Evolutionary conservation across 2,113 vertebrate species (phyloP).

Genomic region (Microtus montanus): DNA sequence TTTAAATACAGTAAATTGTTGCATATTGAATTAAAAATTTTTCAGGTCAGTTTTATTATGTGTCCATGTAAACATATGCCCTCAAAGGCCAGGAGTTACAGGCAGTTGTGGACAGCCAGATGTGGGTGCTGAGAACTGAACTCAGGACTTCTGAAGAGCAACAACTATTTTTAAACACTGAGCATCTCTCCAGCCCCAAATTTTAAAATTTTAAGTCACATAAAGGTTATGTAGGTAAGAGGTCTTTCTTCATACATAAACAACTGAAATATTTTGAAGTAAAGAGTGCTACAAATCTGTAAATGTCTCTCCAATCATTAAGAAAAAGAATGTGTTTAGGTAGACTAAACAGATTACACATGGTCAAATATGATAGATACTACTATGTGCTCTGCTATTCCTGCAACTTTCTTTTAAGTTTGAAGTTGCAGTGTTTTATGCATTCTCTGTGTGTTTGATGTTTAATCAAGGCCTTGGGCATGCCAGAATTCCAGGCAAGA

Average conservation of each 20-base stretch:
- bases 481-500: neutral
- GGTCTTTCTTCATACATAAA: neutral
- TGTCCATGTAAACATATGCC: neutral
- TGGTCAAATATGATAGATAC: neutral
- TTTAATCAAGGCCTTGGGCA: neutral
- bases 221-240: neutral
- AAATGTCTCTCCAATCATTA: slow-evolving; percentile 8
- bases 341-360: neutral
- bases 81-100: neutral
- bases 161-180: neutral
- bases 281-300: neutral
- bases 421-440: slow-evolving; percentile 5
- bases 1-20: neutral
- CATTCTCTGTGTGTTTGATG: neutral
- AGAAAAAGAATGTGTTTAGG: neutral
- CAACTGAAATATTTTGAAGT: neutral
- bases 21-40: neutral
- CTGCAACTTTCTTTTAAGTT: neutral
- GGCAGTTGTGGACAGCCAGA: neutral
- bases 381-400: neutral
- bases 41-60: neutral
- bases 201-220: slow-evolving; percentile 5
- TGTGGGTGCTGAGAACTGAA: neutral
- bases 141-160: neutral
- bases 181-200: neutral